phyloP scores from a whole-genome alignment of 2,888 invertebrate genomes.

The Ischnura elegans region DNA sequence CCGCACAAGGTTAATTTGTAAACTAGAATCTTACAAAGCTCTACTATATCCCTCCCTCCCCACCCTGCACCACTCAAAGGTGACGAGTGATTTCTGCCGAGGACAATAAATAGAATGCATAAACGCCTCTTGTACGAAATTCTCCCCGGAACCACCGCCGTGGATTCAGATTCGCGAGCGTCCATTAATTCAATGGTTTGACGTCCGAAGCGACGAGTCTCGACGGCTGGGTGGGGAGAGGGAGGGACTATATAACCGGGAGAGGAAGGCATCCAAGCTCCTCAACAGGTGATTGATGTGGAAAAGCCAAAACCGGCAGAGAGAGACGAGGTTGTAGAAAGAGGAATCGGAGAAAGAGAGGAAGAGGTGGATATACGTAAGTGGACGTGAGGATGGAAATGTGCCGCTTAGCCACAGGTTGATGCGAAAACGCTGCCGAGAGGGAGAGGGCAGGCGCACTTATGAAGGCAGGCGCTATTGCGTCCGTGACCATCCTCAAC shows the following conservation, averaged over 20 bases:
- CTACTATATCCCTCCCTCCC: background rate
- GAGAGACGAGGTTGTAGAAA: background rate
- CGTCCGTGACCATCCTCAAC: slow-evolving; percentile 2
- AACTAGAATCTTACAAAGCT: too few relatives aligned
- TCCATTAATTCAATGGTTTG: slow-evolving; percentile 20
- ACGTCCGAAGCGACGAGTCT: background rate
- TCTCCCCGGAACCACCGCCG: background rate
- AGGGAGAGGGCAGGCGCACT: background rate
- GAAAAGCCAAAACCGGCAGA: background rate
- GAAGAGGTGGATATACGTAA: background rate
- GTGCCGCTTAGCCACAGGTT: slow-evolving; percentile 4
- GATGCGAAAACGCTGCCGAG: background rate
- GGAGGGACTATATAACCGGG: background rate
- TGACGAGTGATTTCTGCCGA: background rate
- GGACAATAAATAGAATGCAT: slow-evolving; percentile 16
- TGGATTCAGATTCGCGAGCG: slow-evolving; percentile 14
- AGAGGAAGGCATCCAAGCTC: background rate
- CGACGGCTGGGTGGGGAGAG: background rate
- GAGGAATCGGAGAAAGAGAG: background rate
- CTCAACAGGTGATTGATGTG: slow-evolving; percentile 34
- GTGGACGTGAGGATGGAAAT: background rate
- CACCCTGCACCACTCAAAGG: background rate
- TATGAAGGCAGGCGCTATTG: background rate
- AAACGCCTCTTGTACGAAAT: background rate
- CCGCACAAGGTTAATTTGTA: too few relatives aligned